Evolutionary conservation across 1,140 invertebrate species (phyloP), one percentile per base, ranked within the genome.

Genomic region (Drosophila lacteicornis): DNA sequence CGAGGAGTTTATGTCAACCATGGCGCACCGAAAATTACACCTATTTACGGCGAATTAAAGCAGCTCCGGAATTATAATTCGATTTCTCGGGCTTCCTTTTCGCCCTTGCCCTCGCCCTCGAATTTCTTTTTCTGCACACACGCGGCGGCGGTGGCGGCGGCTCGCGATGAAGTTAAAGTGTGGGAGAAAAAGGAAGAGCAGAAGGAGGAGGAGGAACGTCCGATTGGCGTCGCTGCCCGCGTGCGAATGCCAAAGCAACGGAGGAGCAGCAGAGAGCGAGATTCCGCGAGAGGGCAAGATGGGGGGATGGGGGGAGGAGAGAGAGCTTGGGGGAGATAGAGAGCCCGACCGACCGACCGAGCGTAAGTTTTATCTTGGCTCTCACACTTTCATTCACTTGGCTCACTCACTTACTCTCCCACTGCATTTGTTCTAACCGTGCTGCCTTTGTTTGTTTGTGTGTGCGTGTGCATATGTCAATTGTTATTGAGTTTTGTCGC

Each of bases 401-500:
- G 51, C 65, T 30, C 36, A 55, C 22, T 56, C 53, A 40, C 36
- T 56, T n/a, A 47, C 68, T 73, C 70, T 74, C 68, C 68, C 53
- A 74, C 38, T 73, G 69, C 69, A 73, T 27, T 65, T 66, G 33
- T 46, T 65, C 62, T 53, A 66, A 49, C 47, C 71, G 53, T 50
- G 51, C 50, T 58, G 27, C n/a, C 25, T 17, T 30, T 69, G 51
- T 15, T 17, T 42, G 49, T 13, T 30, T 36, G 50, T 19, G 33
- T 42, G 62, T 67, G 49, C 55, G 40, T 56, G 51, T 55, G 22
- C n/a, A 58, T 61, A 38, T 86, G 57, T 71, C 62, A 60, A 59
- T 75, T 88, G 75, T 77, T 75, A 66, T 76, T 73, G 62, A 63
- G 50, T 78, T 77, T 75, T 43, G 67, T 46, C 68, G 38, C 27